Evolutionary conservation across 2,888 invertebrate species (phyloP), one percentile per base, ranked within the genome.

Genomic region (Clanis bilineata): DNA sequence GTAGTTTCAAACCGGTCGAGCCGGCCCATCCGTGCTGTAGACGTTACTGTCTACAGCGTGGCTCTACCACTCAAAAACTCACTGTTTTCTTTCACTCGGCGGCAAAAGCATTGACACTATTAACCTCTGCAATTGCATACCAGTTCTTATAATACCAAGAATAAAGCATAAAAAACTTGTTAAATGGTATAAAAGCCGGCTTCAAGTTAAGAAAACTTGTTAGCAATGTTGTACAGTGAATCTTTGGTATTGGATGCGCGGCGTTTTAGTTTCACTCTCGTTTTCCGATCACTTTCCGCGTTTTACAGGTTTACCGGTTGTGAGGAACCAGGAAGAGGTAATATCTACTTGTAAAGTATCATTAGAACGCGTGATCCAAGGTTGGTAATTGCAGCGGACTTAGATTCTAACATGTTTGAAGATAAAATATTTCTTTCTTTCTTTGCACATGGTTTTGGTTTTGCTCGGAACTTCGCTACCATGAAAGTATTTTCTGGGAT

Each of bases 251-350:
- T 67, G 68, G 73, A 68, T 70, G 66, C 66, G 65, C 67, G 68
- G 76, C 71, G 68, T 62, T 68, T 59, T 59, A 65, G 71, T 80
- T 84, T 80, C 81, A 79, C 82, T 85, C 79, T 80, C 76, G 62
- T 74, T 80, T 80, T 71, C 78, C 65, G 67, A 62, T 43, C 60
- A 21, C 51, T 62, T 84, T 82, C 83, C 82, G 83, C 77, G 68
- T 84, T 82, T 81, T 79, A 72, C 65, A 65, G 67, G 69, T 69
- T 68, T 67, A 71, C 70, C 71, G 68, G 74, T 72, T 72, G 71
- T 66, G 70, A 72, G 76, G 78, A 81, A 82, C 72, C 79, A 82
- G 83, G 82, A 84, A 86, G 71, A 75, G 66, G 64, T 61, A 58
- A 62, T 63, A 62, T 62, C 57, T 71, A 68, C 67, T 62, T 60